These are phyloP conservation scores for Propithecus coquereli DNA, from an alignment of 2,113 vertebrate species.

Conservation along the genomic window DNA sequence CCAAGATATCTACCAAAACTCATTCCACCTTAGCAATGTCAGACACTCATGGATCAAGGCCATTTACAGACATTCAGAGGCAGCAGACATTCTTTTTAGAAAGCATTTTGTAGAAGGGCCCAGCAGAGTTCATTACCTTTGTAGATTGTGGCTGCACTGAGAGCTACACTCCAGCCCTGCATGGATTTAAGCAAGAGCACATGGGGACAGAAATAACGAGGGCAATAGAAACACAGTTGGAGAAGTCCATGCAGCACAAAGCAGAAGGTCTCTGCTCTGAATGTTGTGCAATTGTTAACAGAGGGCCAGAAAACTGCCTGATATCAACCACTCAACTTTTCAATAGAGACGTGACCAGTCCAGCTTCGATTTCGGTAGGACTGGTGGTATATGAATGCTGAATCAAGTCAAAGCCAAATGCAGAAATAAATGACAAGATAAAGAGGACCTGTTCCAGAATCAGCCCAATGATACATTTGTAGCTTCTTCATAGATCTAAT, in stretches of 20 bases:
- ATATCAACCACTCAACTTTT: slow-evolving; percentile 19
- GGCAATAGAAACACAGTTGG: slow-evolving; percentile 39
- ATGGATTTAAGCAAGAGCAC: slow-evolving; percentile 44
- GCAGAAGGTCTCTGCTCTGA: slow-evolving; percentile 26
- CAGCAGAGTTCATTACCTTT: slow-evolving; percentile 52
- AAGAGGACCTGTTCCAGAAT: slow-evolving; percentile 5
- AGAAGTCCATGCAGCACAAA: slow-evolving; percentile 31
- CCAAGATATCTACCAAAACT: slow-evolving; percentile 5
- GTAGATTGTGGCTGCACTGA: slow-evolving; percentile 5
- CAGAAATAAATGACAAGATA: slow-evolving; percentile 38
- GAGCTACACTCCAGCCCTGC: background rate
- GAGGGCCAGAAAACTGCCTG: background rate
- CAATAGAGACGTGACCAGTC: slow-evolving; percentile 1
- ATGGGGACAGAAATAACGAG: background rate
- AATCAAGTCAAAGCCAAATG: slow-evolving; percentile 50
- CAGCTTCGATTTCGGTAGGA: background rate
- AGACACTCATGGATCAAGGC: slow-evolving; percentile 21
- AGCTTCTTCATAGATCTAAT: background rate
- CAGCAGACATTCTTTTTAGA: slow-evolving; percentile 27
- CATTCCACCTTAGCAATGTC: slow-evolving; percentile 23
- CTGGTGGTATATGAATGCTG: background rate
- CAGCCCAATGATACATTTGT: background rate
- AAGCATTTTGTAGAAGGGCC: slow-evolving; percentile 34
- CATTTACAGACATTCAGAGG: slow-evolving; percentile 42
- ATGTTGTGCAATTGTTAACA: background rate